phyloP scores from a whole-genome alignment of 1,140 invertebrate species.

The Neodiprion virginianus region DNA sequence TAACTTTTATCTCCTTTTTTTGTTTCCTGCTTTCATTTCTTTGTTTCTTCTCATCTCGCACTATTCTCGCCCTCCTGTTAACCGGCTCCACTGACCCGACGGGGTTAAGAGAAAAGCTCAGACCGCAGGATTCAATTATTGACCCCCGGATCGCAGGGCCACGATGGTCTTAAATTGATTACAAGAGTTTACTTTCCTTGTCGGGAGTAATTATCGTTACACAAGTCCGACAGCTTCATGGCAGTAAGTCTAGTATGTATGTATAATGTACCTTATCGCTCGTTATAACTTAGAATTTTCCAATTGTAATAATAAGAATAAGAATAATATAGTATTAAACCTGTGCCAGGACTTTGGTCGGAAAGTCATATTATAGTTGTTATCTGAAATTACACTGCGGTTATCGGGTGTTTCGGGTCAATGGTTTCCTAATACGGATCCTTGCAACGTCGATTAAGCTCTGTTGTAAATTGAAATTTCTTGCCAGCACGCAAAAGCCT shows the following conservation, averaged over 20 bases:
- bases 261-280: too few species aligned
- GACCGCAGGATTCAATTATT: conserved; percentile 2
- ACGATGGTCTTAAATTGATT: background rate
- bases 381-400: background rate
- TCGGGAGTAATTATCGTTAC: background rate
- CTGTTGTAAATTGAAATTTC: background rate
- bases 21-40: too few species aligned
- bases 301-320: background rate
- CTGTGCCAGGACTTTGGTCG: background rate
- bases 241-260: background rate
- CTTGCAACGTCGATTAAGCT: too few species aligned
- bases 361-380: background rate
- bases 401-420: background rate
- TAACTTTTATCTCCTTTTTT: too few species aligned
- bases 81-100: background rate
- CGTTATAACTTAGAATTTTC: background rate
- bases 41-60: too few species aligned
- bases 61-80: too few species aligned
- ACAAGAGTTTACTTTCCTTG: background rate
- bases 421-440: background rate
- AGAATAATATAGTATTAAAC: too few species aligned
- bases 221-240: background rate
- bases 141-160: background rate
- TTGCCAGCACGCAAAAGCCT: background rate
- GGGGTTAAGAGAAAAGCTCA: background rate